Evolutionary conservation across 1,140 invertebrate genomes (phyloP), one percentile per base, ranked within the genome.

Genomic region (Drosophila littoralis): DNA sequence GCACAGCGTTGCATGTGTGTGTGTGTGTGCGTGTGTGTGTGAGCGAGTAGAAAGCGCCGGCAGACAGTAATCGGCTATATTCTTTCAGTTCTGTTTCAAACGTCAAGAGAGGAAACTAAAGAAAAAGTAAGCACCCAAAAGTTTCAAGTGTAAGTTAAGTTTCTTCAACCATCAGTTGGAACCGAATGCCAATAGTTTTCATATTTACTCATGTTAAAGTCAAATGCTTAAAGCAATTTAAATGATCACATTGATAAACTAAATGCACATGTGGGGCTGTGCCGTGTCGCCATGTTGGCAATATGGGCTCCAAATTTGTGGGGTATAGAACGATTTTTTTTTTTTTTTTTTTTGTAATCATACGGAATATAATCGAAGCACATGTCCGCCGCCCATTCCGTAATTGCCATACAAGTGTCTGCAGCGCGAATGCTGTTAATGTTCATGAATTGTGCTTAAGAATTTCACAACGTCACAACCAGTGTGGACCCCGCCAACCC

Each of bases 71-170:
- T 77, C 71, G 52, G 46, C 64, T 12, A 38, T 52, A 54, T 73
- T 75, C 76, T 70, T 78, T 84, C 81, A 83, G 71, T 83, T 83
- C 81, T 51, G 36, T 83, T 83, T 80, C 40, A 79, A 65, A 77
- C 79, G 79, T 84, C 81, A 71, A 70, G 70, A 61, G 63, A 75
- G 70, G 17, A 64, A 59, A 54, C 50, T 67, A 43, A 43, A n/a
- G 35, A 8, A 70, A 48, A 58, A 58, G 38, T 66, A 43, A 54
- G 55, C 51, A 46, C n/a, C 28, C 38, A 64, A 63, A 50, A 76
- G 46, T 48, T 48, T 61, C 28, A 84, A 83, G 76, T 83, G 81
- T 84, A 79, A 76, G 75, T 75, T 70, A n/a, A 54, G 33, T 57
- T 61, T 6, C 0, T 10, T 1, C 12, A 10, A 52, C 40, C 4